Conservation (phyloP, 2,113 vertebrate species). For the Cyphomyrus plagiostoma region DNA sequence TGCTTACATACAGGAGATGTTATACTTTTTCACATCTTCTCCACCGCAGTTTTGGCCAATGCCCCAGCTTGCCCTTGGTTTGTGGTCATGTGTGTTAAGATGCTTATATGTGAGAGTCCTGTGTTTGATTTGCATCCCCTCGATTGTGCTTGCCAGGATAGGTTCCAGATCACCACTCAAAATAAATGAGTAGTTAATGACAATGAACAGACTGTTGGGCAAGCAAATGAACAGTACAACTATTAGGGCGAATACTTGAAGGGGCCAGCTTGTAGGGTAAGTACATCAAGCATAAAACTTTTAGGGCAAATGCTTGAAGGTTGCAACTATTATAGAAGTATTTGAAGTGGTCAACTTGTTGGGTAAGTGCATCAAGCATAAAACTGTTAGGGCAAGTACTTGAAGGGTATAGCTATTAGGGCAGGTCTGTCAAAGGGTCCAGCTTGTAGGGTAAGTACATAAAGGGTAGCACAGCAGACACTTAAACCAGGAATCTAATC, state of each 20-base stretch:
- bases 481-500: neutral
- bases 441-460: neutral
- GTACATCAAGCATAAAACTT: neutral
- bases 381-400: neutral
- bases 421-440: neutral
- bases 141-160: neutral
- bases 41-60: neutral
- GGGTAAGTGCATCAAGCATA: neutral
- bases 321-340: neutral
- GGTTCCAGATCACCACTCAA: neutral
- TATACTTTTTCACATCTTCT: neutral
- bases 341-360: neutral
- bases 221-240: neutral
- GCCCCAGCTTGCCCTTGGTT: neutral
- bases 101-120: neutral
- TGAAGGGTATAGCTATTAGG: neutral
- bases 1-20: neutral
- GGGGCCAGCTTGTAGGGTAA: neutral
- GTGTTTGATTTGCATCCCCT: neutral
- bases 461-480: neutral
- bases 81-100: neutral
- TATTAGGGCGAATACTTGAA: neutral
- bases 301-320: neutral
- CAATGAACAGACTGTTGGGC: neutral
- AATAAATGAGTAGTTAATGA: conserved; percentile 1